phyloP scores from a whole-genome alignment of 2,797 vertebrate species.

The Acanthis flammea region DNA sequence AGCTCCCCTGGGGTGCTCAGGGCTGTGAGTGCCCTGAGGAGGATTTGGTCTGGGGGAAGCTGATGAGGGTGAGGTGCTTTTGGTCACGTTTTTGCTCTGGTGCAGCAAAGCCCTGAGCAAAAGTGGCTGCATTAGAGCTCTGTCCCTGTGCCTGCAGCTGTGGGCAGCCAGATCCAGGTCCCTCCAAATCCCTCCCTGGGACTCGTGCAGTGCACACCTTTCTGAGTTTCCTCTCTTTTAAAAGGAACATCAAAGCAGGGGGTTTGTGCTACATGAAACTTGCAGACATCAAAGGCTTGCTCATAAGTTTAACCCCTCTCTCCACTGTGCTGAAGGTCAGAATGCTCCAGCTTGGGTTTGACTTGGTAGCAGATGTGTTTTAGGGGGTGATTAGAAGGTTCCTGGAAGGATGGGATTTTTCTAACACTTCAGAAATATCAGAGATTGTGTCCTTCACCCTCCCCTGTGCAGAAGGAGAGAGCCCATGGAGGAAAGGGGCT shows the following conservation, averaged over 20 bases:
- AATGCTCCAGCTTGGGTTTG: not conserved
- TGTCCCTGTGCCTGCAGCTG: not conserved
- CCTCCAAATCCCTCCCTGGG: not conserved
- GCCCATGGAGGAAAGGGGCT: not conserved
- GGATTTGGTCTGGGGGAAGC: not conserved
- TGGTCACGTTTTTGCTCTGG: not conserved
- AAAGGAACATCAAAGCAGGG: constrained; percentile 22
- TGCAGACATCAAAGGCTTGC: constrained; percentile 30
- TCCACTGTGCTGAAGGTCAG: not conserved
- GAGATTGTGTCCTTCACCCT: not conserved
- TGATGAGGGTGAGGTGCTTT: not conserved
- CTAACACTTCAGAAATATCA: not conserved
- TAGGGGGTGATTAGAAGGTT: not conserved
- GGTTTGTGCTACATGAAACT: not conserved
- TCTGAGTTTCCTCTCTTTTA: not conserved
- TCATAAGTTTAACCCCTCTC: not conserved
- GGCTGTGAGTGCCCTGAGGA: not conserved
- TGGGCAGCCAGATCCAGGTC: not conserved
- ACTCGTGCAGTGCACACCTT: not conserved
- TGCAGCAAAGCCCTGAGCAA: not conserved
- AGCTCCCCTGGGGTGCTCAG: fast-evolving
- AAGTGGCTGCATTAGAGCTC: fast-evolving
- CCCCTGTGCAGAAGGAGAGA: not conserved
- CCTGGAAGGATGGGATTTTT: not conserved
- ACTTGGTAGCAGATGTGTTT: not conserved